phyloP scores from a whole-genome alignment of 23 tunicate species.

The Oikopleura dioica region DNA sequence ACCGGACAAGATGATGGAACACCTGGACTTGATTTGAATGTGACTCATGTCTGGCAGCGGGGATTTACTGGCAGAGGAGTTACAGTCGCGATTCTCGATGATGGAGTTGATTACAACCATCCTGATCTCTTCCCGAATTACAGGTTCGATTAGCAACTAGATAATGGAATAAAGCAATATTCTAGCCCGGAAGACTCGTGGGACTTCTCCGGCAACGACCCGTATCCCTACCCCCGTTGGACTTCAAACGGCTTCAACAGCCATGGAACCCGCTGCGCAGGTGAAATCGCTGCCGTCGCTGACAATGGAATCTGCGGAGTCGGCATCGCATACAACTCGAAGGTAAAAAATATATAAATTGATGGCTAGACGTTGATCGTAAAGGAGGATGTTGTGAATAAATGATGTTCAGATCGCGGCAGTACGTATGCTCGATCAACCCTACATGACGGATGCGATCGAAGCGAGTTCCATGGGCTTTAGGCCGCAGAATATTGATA shows the following conservation, averaged over 20 bases:
- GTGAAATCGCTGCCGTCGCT: slow-evolving; percentile 65
- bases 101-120: slow-evolving; percentile 74
- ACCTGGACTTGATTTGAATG: slow-evolving; percentile 79
- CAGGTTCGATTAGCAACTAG: neutral
- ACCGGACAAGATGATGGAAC: slow-evolving; percentile 96
- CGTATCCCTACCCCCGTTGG: slow-evolving; percentile 80
- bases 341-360: too few relatives aligned
- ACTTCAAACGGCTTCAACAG: slow-evolving; percentile 87
- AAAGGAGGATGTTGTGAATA: too few relatives aligned
- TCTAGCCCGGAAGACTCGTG: slow-evolving; percentile 66
- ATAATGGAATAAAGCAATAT: neutral
- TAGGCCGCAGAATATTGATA: slow-evolving; percentile 63
- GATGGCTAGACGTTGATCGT: too few relatives aligned
- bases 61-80: slow-evolving; percentile 95
- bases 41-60: slow-evolving; percentile 64
- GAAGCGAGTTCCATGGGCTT: slow-evolving; percentile 92
- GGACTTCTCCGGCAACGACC: slow-evolving; percentile 88
- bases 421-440: slow-evolving; percentile 94
- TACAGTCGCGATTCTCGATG: slow-evolving; percentile 90
- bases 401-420: slow-evolving; percentile 61
- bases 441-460: slow-evolving; percentile 96
- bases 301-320: slow-evolving; percentile 99
- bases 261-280: slow-evolving; percentile 99
- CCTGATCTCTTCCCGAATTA: slow-evolving; percentile 82
- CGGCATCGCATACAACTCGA: slow-evolving; percentile 70